Evolutionary conservation across 2,113 vertebrate species (phyloP).

Genomic region (Merops nubicus): DNA sequence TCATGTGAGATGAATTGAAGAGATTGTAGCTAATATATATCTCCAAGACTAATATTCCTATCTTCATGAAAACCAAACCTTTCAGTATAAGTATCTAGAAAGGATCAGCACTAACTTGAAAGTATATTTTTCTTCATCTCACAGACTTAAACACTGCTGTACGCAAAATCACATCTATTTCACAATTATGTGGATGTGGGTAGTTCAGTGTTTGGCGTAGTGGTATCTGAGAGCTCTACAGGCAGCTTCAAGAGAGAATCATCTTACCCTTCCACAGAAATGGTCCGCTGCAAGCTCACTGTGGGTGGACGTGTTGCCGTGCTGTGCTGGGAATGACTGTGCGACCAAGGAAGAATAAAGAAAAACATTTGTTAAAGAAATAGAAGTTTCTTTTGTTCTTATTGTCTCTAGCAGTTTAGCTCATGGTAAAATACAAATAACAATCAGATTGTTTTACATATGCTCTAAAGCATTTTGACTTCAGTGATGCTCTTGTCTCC

Average conservation of each 20-base stretch:
- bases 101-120: neutral
- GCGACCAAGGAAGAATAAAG: constrained; percentile 56
- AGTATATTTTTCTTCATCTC: neutral
- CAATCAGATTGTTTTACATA: neutral
- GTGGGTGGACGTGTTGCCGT: constrained; percentile 79
- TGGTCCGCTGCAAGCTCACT: constrained; percentile 80
- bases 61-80: neutral
- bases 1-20: neutral
- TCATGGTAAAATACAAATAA: neutral
- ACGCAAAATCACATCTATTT: neutral
- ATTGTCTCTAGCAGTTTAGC: neutral
- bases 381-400: neutral
- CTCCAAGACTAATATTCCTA: neutral
- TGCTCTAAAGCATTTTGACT: neutral
- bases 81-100: neutral
- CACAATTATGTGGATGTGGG: neutral
- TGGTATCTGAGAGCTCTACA: neutral
- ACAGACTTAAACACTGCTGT: neutral
- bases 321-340: constrained; percentile 82
- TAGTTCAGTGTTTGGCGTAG: neutral
- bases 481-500: neutral
- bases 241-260: constrained; percentile 56
- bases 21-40: neutral
- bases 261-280: constrained; percentile 83
- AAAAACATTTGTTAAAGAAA: constrained; percentile 42